Conservation (phyloP, 2,797 vertebrate genomes). For the Notoglanidium macrostoma region DNA sequence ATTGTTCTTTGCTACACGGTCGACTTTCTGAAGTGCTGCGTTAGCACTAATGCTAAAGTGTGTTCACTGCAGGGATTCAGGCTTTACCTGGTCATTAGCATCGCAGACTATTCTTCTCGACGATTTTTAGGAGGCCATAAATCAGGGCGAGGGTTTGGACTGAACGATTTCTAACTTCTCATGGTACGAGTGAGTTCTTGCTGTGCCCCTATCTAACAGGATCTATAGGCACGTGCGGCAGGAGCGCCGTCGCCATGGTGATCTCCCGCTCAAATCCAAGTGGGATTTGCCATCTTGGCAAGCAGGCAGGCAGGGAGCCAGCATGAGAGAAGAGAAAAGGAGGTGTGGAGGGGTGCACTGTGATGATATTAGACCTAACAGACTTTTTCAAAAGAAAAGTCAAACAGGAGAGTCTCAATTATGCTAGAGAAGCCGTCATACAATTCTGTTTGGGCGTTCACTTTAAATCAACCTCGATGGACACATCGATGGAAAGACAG, state of each 20-base stretch:
- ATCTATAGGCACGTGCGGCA: slow-evolving; percentile 81
- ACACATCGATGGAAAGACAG: slow-evolving; percentile 30
- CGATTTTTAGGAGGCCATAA: slow-evolving; percentile 53
- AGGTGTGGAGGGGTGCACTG: slow-evolving; percentile 45
- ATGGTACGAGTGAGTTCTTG: slow-evolving; percentile 66
- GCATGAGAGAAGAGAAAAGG: slow-evolving; percentile 58
- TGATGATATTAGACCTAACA: slow-evolving; percentile 78
- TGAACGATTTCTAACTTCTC: slow-evolving; percentile 37
- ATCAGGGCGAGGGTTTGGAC: slow-evolving; percentile 52
- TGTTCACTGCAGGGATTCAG: slow-evolving; percentile 71
- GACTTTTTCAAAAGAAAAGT: slow-evolving; percentile 70
- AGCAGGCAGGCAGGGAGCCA: slow-evolving; percentile 64
- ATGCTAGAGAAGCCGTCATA: slow-evolving; percentile 71
- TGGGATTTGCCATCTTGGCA: slow-evolving; percentile 78
- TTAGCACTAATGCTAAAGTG: slow-evolving; percentile 74
- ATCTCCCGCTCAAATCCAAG: slow-evolving; percentile 81
- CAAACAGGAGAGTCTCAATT: slow-evolving; percentile 75
- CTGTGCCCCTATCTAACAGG: slow-evolving; percentile 75
- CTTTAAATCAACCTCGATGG: slow-evolving; percentile 53
- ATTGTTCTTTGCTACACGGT: slow-evolving; percentile 67
- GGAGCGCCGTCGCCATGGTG: slow-evolving; percentile 83
- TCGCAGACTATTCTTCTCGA: slow-evolving; percentile 68
- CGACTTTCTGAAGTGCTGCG: slow-evolving; percentile 66
- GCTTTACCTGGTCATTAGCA: slow-evolving; percentile 76
- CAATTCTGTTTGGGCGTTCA: slow-evolving; percentile 71